Conservation (phyloP, 2,797 vertebrate species). For the Gouania willdenowi region DNA sequence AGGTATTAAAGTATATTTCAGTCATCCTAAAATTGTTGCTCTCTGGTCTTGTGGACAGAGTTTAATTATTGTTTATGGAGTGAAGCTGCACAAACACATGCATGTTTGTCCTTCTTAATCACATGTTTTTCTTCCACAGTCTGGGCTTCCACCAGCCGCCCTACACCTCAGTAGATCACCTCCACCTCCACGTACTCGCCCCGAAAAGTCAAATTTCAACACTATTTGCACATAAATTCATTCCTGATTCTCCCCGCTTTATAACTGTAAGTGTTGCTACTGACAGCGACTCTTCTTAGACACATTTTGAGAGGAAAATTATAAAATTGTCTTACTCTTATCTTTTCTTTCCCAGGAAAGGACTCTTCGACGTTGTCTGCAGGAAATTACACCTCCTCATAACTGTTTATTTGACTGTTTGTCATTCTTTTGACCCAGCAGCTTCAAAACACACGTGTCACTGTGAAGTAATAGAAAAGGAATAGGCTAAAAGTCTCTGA, state of each 20-base stretch:
- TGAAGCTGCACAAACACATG: not conserved
- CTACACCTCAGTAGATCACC: conserved; percentile 57
- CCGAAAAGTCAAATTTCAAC: conserved; percentile 39
- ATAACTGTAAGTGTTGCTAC: conserved; percentile 39
- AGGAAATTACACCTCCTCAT: not conserved
- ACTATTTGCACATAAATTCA: conserved; percentile 33
- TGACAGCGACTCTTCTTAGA: too few relatives aligned
- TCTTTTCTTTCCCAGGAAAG: conserved; percentile 29
- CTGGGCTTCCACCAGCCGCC: conserved; percentile 65
- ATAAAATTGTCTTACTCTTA: not conserved
- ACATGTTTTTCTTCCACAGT: conserved; percentile 28
- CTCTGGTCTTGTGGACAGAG: too few relatives aligned
- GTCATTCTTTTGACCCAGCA: not conserved
- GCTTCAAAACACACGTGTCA: too few relatives aligned
- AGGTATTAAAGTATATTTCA: too few relatives aligned
- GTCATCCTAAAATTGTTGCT: too few relatives aligned
- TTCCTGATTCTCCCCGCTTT: conserved; percentile 10
- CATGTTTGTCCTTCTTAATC: not conserved
- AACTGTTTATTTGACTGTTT: not conserved
- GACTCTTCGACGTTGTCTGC: not conserved
- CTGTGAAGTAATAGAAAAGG: too few relatives aligned
- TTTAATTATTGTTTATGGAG: too few relatives aligned
- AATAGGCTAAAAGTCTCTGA: too few relatives aligned
- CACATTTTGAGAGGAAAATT: not conserved
- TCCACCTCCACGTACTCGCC: conserved; percentile 68